Base-by-base conservation (phyloP, 2,888 invertebrate genomes). In the Scelioninae gen. 2 region DNA sequence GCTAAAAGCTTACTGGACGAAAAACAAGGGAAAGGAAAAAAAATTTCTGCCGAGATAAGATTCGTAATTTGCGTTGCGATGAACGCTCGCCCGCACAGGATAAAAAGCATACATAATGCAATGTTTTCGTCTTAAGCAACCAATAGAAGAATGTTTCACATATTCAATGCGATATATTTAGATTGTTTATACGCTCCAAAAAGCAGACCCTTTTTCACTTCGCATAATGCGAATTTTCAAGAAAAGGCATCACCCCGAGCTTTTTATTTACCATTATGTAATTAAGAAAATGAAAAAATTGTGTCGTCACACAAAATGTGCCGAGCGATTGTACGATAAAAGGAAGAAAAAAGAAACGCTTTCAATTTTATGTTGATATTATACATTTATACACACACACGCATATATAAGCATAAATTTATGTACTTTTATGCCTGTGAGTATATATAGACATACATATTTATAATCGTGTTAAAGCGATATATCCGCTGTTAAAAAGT, bases 231-330 rank as follows among this genome's bases (percentile, higher is more conserved):
- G 19, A 46, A 15, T 22, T 41, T 41, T 61, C 18, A 19, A 43
- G 35, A 25, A 46, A 68, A 46, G 22, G 22, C 18, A 46, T 35
- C 28, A 33, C 35, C 33, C 45, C 45, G 37, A 18, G 28, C 31
- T 53, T 60, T 61, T 33, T 45, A 53, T 69, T 60, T 69, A 53
- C 60, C 68, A 28, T 60, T 52, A 37, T 60, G 60, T 68, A 68
- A 68, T 60, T 60, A 68, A 68, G 43, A 60, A 68, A 68, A 68
- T 60, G 68, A 60, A 53, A 39, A 52, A 68, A 64, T 58, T 11
- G 50, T 50, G 58, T 58, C 58, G 58, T 58, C 45, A 50, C 50
- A 43, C 50, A 52, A 67, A 67, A 57, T 57, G 58, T 35, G 19
- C 39, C 10, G 22, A 67, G 22, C 50, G 55, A 25, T 45, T 15